These are phyloP conservation scores for Tricholauxania praeusta DNA, from an alignment of 2,888 invertebrate genomes.

Conservation along the genomic window DNA sequence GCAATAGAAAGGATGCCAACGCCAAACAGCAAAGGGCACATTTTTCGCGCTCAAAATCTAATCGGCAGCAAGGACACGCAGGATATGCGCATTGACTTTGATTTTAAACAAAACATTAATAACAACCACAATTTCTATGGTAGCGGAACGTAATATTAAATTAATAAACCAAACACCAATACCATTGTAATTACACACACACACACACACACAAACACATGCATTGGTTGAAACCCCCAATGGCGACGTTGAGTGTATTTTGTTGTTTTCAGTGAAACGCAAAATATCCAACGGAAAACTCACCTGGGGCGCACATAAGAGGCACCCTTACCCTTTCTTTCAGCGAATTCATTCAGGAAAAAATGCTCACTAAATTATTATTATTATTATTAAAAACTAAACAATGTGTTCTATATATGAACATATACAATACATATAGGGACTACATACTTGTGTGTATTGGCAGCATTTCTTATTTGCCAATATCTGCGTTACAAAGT, in stretches of 20 bases:
- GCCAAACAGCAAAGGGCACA: background rate
- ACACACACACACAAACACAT: constrained; percentile 1
- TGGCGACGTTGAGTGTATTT: constrained; percentile 40
- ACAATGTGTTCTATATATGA: constrained; percentile 11
- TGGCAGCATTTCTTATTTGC: constrained; percentile 16
- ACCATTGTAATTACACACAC: background rate
- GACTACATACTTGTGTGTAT: background rate
- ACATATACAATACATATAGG: background rate
- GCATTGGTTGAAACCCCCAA: constrained; percentile 38
- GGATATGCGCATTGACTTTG: background rate
- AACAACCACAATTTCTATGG: background rate
- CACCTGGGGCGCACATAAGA: constrained; percentile 38
- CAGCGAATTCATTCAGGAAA: background rate
- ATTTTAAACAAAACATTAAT: background rate
- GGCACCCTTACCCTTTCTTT: constrained; percentile 18
- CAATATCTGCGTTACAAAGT: constrained; percentile 28
- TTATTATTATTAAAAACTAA: constrained; percentile 33
- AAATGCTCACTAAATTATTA: constrained; percentile 34
- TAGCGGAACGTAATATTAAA: background rate
- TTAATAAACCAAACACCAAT: constrained; percentile 19
- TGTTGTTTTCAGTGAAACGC: constrained; percentile 7
- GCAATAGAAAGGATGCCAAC: background rate
- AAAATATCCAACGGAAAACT: constrained; percentile 34
- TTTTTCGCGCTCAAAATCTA: constrained; percentile 19
- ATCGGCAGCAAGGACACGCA: constrained; percentile 9